These are phyloP conservation scores for Drosophila seguyi DNA, from an alignment of 1,140 invertebrate species.

Conservation along the genomic window DNA sequence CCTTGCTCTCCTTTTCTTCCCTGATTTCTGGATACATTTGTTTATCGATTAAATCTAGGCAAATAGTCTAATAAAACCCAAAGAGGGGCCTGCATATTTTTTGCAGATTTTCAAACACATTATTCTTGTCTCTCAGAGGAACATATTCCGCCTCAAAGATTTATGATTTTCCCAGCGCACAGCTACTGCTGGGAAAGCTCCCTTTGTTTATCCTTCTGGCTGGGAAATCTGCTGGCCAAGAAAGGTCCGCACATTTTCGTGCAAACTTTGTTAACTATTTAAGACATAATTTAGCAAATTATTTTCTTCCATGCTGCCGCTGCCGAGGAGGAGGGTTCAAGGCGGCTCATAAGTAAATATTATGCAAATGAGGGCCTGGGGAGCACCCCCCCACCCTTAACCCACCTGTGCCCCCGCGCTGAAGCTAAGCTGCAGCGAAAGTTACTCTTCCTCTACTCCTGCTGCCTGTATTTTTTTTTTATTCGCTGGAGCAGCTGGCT, in stretches of 20 bases:
- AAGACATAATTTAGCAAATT: constrained; percentile 84
- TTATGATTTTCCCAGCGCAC: constrained; percentile 9
- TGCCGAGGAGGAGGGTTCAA: not conserved
- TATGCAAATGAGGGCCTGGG: constrained; percentile 75
- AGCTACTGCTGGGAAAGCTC: constrained; percentile 1
- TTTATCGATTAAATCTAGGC: not conserved
- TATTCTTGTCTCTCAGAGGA: constrained; percentile 14
- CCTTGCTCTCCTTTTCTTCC: no score
- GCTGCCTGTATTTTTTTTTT: constrained; percentile 1
- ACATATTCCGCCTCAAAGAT: constrained; percentile 22
- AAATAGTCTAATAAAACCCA: not conserved
- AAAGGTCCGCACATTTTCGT: constrained; percentile 63
- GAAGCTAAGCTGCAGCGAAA: constrained; percentile 62
- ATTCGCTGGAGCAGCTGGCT: constrained; percentile 50
- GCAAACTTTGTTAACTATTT: constrained; percentile 82
- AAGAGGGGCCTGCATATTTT: not conserved
- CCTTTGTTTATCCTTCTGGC: constrained; percentile 39
- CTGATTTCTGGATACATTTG: no score
- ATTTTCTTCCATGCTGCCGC: constrained; percentile 70
- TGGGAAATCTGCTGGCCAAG: constrained; percentile 38
- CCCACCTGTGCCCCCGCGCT: not conserved
- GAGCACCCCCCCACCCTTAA: constrained; percentile 8
- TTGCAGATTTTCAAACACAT: constrained; percentile 11
- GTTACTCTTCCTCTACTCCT: constrained; percentile 36
- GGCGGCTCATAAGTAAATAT: constrained; percentile 73